Evolutionary conservation across 2,888 invertebrate species (phyloP).

Genomic region (Terebella lapidaria): DNA sequence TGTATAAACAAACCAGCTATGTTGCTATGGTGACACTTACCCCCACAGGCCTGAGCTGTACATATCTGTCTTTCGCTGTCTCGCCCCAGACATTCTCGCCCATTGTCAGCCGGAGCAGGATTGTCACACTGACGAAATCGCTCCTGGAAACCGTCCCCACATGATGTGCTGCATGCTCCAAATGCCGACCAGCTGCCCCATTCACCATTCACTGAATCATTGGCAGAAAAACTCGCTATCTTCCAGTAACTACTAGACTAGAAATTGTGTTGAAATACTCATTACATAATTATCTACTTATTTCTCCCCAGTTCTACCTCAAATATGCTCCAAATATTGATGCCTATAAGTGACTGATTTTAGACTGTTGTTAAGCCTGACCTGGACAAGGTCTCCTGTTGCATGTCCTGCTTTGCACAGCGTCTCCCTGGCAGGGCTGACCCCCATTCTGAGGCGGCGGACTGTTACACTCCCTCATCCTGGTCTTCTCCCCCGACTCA

Average conservation of each 20-base stretch:
- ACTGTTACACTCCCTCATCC: slow-evolving; percentile 44
- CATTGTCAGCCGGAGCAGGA: slow-evolving; percentile 53
- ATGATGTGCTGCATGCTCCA: slow-evolving; percentile 54
- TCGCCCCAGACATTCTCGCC: slow-evolving; percentile 50
- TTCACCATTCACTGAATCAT: slow-evolving; percentile 26
- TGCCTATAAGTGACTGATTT: too few species aligned
- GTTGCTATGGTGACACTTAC: too few species aligned
- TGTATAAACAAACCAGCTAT: too few species aligned
- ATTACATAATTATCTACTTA: too few species aligned
- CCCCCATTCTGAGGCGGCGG: slow-evolving; percentile 48
- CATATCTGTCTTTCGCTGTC: slow-evolving; percentile 53
- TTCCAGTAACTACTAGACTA: too few species aligned
- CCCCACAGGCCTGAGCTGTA: slow-evolving; percentile 52
- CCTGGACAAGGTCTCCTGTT: slow-evolving; percentile 40
- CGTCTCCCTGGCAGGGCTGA: slow-evolving; percentile 35
- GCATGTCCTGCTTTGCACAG: slow-evolving; percentile 34
- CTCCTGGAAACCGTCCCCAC: slow-evolving; percentile 52
- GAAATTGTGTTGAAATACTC: too few species aligned
- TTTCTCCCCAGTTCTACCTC: too few species aligned
- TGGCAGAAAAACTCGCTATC: too few species aligned
- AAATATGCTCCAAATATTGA: too few species aligned
- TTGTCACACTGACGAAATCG: slow-evolving; percentile 53
- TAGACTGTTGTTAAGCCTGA: too few species aligned
- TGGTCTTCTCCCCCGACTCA: slow-evolving; percentile 36
- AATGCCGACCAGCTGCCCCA: slow-evolving; percentile 56